Percentiles rank a stretch among this genome's conserved stretches.
These are phyloP conservation scores for Netelia inedita DNA, from an alignment of 2,888 invertebrate species.

Conservation along the genomic window DNA sequence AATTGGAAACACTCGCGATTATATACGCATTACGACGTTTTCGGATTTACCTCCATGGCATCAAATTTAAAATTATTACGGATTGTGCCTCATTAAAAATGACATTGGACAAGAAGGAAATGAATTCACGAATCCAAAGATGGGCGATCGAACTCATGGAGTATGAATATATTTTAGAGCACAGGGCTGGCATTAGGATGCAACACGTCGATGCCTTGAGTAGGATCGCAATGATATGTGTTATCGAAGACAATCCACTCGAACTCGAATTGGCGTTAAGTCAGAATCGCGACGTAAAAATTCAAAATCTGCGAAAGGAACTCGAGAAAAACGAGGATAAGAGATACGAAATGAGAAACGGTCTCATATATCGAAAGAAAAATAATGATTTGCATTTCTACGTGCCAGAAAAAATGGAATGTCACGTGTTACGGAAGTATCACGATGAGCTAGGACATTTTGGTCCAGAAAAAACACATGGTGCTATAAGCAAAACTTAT, in stretches of 20 bases:
- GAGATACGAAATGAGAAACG: conserved; percentile 68
- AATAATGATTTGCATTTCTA: conserved; percentile 60
- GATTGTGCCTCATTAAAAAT: conserved; percentile 75
- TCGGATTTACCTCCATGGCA: conserved; percentile 72
- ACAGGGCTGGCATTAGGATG: conserved; percentile 71
- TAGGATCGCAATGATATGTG: conserved; percentile 6
- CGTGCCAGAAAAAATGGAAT: conserved; percentile 65
- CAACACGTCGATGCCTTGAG: conserved; percentile 76
- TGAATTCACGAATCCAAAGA: conserved; percentile 76
- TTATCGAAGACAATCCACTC: conserved; percentile 63
- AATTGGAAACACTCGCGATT: conserved; percentile 75
- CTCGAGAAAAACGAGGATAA: conserved; percentile 55
- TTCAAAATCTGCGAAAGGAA: conserved; percentile 34
- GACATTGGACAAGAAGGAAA: conserved; percentile 75
- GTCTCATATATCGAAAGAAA: conserved; percentile 69
- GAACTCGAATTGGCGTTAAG: conserved; percentile 59
- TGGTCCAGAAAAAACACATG: conserved; percentile 66
- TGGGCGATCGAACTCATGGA: conserved; percentile 75
- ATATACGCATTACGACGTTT: conserved; percentile 72
- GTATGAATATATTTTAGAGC: conserved; percentile 72
- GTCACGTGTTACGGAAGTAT: conserved; percentile 60
- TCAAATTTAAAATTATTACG: conserved; percentile 75
- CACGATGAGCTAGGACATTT: conserved; percentile 71
- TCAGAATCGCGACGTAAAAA: conserved; percentile 53
- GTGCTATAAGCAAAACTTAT: conserved; percentile 57